A percentile compares a stretch with the other conserved stretches of the same genome.
These are phyloP conservation scores for Mythimna vitellina DNA, from an alignment of 2,888 invertebrate species.

Conservation along the genomic window DNA sequence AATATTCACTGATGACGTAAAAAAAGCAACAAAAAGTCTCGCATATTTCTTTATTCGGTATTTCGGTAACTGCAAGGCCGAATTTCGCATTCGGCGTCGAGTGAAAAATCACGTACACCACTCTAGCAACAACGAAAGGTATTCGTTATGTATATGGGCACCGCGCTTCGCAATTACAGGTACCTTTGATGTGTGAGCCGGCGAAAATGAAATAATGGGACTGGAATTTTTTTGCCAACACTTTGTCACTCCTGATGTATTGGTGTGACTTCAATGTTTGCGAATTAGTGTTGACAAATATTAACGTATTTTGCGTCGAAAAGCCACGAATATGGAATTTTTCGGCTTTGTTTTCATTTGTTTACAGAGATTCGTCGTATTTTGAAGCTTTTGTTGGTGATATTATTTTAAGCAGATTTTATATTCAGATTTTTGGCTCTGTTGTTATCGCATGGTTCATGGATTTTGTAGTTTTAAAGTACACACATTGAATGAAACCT, in stretches of 20 bases:
- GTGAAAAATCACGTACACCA: conserved; percentile 49
- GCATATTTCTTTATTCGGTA: conserved; percentile 19
- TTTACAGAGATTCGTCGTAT: conserved; percentile 1
- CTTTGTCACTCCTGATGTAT: conserved; percentile 71
- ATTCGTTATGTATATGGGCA: conserved; percentile 50
- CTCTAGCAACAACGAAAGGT: conserved; percentile 42
- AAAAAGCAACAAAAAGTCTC: conserved; percentile 27
- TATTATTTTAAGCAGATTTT: conserved; percentile 8
- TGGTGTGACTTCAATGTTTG: conserved; percentile 52
- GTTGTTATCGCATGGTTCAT: background rate
- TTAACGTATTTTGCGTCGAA: conserved; percentile 47
- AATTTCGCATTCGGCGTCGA: conserved; percentile 44
- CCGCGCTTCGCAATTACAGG: conserved; percentile 64
- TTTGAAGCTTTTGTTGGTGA: background rate
- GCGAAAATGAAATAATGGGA: conserved; percentile 71
- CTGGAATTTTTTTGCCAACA: conserved; percentile 70
- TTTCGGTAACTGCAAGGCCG: conserved; percentile 37
- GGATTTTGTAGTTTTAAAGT: background rate
- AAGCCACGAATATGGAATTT: conserved; percentile 28
- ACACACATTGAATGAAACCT: background rate
- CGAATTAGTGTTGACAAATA: conserved; percentile 59
- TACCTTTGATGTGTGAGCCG: conserved; percentile 72
- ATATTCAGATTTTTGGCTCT: background rate
- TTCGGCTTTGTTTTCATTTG: conserved; percentile 24
- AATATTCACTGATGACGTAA: conserved; percentile 42